Percentiles rank a stretch among this genome's conserved stretches.
These are phyloP conservation scores for Cephus sareptanus DNA, from an alignment of 2,888 invertebrate species.

Conservation along the genomic window DNA sequence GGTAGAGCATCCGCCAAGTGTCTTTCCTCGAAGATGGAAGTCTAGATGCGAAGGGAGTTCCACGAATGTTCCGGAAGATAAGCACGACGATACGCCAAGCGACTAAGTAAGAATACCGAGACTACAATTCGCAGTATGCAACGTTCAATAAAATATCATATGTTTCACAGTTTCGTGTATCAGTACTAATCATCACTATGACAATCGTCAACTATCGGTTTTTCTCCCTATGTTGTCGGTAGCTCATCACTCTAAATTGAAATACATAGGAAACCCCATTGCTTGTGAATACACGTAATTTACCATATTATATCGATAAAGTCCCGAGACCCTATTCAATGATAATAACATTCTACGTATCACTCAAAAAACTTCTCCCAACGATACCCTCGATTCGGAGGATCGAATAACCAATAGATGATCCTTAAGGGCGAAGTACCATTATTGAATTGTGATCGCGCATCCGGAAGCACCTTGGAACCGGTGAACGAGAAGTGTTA, in stretches of 20 bases:
- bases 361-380: background rate
- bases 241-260: background rate
- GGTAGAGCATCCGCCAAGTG: background rate
- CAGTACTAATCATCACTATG: background rate
- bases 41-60: background rate
- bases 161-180: background rate
- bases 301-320: background rate
- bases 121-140: background rate
- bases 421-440: background rate
- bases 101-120: background rate
- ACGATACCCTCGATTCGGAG: background rate
- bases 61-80: background rate
- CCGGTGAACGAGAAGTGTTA: constrained; percentile 13
- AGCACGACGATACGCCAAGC: background rate
- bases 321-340: background rate
- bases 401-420: background rate
- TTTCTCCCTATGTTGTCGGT: background rate
- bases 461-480: background rate
- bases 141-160: background rate
- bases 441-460: background rate
- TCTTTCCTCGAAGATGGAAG: background rate
- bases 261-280: background rate
- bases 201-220: background rate
- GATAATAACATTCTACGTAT: background rate
- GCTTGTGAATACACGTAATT: background rate